Base-by-base conservation (phyloP, 2,113 vertebrate species). In the Phaethon lepturus region DNA sequence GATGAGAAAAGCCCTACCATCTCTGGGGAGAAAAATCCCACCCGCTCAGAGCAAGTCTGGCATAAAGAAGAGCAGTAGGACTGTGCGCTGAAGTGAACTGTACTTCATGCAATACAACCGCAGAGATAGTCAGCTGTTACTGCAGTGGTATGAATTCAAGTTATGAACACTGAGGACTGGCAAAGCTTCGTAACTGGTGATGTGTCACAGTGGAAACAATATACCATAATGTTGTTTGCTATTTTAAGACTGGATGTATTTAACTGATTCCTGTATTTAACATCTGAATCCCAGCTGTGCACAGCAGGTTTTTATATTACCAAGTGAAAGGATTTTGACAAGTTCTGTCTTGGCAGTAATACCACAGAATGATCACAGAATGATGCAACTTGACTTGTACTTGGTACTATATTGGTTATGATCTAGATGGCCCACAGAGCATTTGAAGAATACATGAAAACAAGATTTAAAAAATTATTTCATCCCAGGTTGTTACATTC, bases 321-420 rank as follows among this genome's bases (percentile, higher is more conserved):
- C 49, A 75, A 90, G 33, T 73, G n/a, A 62, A 96, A 94, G 91
- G 49, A 95, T 71, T 91, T 72, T 90, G 91, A 76, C 66, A 95
- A 77, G 17, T 62, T 95, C 55, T 67, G 8, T 60, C 80, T 92
- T 84, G n/a, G 20, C 55, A 31, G 71, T 72, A 90, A 86, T 93
- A 86, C 26, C 40, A 35, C 28, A 85, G 90, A 95, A 96, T 67
- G 33, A 93, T 87, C 76, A 74, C 3, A 7, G 69, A 91, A 95
- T 69, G 33, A 92, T 81, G 45, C 68, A 93, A 31, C 77, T 93
- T 63, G 64, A 63, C n/a, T 88, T 90, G 15, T 38, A 49, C 9
- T 49, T 44, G 52, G 5, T 90, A 71, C 90, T 87, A 15, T 63
- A 86, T 88, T 75, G 33, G 63, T 90, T 86, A 83, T 92, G 86